Percentiles rank a stretch among this genome's conserved stretches.
Conservation (phyloP, 1,140 invertebrate genomes). For the Anastatus disparis region DNA sequence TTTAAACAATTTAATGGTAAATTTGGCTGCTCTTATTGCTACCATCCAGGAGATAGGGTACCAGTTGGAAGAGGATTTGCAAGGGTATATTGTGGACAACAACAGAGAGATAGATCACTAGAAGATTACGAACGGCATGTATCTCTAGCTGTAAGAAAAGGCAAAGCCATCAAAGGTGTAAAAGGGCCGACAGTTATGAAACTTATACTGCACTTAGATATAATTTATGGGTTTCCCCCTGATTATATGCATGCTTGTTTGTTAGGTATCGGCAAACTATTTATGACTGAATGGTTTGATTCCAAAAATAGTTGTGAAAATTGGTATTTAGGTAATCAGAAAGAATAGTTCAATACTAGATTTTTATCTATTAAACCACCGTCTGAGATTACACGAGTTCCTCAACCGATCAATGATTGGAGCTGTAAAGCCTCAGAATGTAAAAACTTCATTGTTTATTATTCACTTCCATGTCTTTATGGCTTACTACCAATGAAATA, state of each 20-base stretch:
- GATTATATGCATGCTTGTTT: conserved; percentile 23
- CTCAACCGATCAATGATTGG: background rate
- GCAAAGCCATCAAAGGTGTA: background rate
- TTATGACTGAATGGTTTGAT: conserved; percentile 10
- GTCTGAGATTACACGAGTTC: conserved; percentile 15
- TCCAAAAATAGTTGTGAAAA: background rate
- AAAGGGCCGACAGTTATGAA: background rate
- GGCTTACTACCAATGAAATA: background rate
- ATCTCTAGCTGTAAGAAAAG: background rate
- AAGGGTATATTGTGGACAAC: background rate
- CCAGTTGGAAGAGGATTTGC: too few relatives aligned
- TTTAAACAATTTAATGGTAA: too few relatives aligned
- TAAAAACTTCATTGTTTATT: conserved; percentile 18
- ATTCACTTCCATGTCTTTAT: conserved; percentile 1
- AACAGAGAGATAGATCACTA: background rate
- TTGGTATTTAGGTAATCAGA: conserved; percentile 1
- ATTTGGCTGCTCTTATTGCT: too few relatives aligned
- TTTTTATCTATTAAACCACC: conserved; percentile 2
- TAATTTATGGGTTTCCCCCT: conserved; percentile 10
- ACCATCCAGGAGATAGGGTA: too few relatives aligned
- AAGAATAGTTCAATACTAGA: background rate
- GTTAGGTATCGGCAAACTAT: background rate
- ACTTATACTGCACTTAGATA: background rate
- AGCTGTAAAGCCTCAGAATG: conserved; percentile 17
- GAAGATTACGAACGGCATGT: background rate